A percentile compares a stretch with the other conserved stretches of the same genome.
phyloP scores from a whole-genome alignment of 2,797 vertebrate genomes.

The Hyperoplus lanceolatus region DNA sequence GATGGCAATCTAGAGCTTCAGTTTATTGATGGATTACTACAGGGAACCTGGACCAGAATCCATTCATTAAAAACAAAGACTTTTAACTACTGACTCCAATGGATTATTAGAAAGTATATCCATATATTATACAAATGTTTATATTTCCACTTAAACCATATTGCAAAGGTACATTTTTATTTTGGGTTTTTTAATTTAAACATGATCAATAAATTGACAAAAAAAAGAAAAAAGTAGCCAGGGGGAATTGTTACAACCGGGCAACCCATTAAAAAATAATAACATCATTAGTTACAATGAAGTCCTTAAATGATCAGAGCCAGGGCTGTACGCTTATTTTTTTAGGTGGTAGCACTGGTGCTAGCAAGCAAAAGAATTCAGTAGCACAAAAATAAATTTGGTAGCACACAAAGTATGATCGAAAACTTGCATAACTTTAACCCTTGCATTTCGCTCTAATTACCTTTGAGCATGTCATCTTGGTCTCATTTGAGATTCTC shows the following conservation, averaged over 20 bases:
- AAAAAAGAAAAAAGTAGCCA: not conserved
- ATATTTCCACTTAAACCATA: not conserved
- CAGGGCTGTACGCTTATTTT: too few species aligned
- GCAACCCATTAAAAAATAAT: not conserved
- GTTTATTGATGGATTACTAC: not conserved
- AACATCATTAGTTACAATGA: not conserved
- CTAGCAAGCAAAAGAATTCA: too few species aligned
- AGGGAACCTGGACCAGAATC: not conserved
- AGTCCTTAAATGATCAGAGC: not conserved
- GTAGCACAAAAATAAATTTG: too few species aligned
- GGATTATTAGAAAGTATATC: not conserved
- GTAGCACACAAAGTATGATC: too few species aligned
- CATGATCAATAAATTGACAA: too few species aligned
- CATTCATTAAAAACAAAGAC: not conserved
- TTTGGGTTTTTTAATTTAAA: too few species aligned
- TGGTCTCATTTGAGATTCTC: too few species aligned
- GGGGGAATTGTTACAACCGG: not conserved
- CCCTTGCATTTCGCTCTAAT: too few species aligned
- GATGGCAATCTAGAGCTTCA: constrained; percentile 61
- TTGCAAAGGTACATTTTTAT: not conserved
- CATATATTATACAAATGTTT: not conserved
- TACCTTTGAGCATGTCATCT: too few species aligned
- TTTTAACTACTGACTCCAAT: not conserved
- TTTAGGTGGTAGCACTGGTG: too few species aligned
- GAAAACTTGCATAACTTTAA: too few species aligned